Conservation (phyloP, 2,797 vertebrate genomes). For the Anguilla obscura region DNA sequence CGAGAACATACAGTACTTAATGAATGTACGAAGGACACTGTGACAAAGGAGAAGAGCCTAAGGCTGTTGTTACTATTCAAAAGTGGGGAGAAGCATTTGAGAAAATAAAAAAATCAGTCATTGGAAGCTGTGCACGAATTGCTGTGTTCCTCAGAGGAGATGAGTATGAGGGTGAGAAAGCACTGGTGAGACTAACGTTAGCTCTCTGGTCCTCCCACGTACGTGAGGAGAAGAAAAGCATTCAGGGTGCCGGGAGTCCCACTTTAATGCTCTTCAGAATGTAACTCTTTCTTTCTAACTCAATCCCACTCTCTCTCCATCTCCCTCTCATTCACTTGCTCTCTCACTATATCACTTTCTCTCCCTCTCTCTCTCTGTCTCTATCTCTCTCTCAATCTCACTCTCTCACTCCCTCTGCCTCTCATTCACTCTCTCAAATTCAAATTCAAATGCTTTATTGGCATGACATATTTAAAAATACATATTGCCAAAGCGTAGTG, state of each 20-base stretch:
- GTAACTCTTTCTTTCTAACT: not conserved
- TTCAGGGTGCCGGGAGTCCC: not conserved
- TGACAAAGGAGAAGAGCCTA: not conserved
- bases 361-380: not conserved
- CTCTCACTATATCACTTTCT: not conserved
- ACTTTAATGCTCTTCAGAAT: not conserved
- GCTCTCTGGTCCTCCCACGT: conserved; percentile 1
- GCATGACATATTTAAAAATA: too few relatives aligned
- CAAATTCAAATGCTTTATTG: too few relatives aligned
- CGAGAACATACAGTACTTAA: not conserved
- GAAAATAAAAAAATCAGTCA: not conserved
- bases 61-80: not conserved
- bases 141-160: not conserved
- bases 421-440: not conserved
- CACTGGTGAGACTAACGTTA: not conserved
- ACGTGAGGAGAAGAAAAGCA: not conserved
- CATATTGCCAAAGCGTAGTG: too few relatives aligned
- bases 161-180: not conserved
- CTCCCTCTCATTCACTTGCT: not conserved
- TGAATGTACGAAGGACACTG: not conserved
- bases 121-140: not conserved
- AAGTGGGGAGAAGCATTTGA: not conserved
- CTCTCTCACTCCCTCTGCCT: not conserved
- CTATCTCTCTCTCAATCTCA: not conserved
- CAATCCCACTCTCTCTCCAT: not conserved